These are phyloP conservation scores for Denticeps clupeoides DNA, from an alignment of 2,797 vertebrate species.

Conservation along the genomic window DNA sequence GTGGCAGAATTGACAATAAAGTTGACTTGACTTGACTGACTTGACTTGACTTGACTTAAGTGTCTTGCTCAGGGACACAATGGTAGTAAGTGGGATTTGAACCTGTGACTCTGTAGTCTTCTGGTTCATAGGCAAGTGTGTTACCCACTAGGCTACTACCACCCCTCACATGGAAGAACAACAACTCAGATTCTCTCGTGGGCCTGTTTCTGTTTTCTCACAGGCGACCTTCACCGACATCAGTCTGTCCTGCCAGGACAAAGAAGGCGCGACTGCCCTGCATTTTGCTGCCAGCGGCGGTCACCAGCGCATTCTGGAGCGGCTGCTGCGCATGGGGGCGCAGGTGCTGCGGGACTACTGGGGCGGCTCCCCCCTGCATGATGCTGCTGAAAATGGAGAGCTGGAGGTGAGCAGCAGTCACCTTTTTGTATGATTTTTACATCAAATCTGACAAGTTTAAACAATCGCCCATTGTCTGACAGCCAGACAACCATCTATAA, in stretches of 20 bases:
- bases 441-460: too few relatives aligned
- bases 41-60: too few relatives aligned
- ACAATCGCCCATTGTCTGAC: too few relatives aligned
- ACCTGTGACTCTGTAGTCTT: too few relatives aligned
- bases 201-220: background rate
- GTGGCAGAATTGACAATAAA: too few relatives aligned
- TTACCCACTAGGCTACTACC: background rate
- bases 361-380: conserved; percentile 75
- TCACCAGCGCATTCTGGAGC: conserved; percentile 63
- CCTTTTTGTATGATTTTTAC: too few relatives aligned
- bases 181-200: too few relatives aligned
- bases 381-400: conserved; percentile 74
- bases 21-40: too few relatives aligned
- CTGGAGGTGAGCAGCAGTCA: conserved; percentile 54
- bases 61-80: too few relatives aligned
- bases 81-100: too few relatives aligned
- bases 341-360: conserved; percentile 63
- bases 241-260: conserved; percentile 53
- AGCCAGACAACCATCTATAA: too few relatives aligned
- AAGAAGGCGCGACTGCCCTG: conserved; percentile 69
- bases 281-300: conserved; percentile 77
- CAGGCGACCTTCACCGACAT: conserved; percentile 62
- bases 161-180: background rate
- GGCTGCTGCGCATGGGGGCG: conserved; percentile 60
- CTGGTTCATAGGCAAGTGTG: too few relatives aligned